Evolutionary conservation across 1,140 invertebrate species (phyloP), one percentile per base, ranked within the genome.

Genomic region (Calosoma granatense): DNA sequence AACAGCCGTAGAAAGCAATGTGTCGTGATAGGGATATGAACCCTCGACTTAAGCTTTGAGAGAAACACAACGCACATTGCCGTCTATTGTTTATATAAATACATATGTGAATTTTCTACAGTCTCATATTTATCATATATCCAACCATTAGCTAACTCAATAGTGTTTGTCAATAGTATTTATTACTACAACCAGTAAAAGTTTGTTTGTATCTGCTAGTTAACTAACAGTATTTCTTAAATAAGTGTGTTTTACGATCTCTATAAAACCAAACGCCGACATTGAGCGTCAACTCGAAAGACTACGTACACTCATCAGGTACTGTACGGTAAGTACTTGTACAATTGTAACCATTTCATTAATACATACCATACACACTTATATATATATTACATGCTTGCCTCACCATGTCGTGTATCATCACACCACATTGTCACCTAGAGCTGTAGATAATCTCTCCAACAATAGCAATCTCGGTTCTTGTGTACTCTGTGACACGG

Each of bases 1-100:
- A 90, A 76, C 87, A 90, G 74, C 87, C 87, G 81, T 89, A 88
- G 82, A 76, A 64, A 73, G 75, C 69, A 72, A 86, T 87, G 85
- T 87, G 83, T 77, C 81, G 82, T 64, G 84, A 86, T 78, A 76
- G 84, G 75, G 84, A 87, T 80, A 85, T 86, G 83, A 78, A 82
- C 71, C 78, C 78, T 67, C 74, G 74, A 68, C 70, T 63, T 55
- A 47, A 47, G 15, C 9, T 66, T 71, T 61, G 69, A 70, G 58
- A 71, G 72, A 70, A 72, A 58, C 62, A 41, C 47, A 55, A 53
- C 39, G 22, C 41, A 59, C 41, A 47, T 47, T 17, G 62, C 59
- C 19, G 58, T 54, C 58, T 54, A 51, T 60, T 56, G 51, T 41
- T 22, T 54, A 53, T 61, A 60, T 63, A 58, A 64, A 61, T 63